A percentile compares a stretch with the other conserved stretches of the same genome.
Evolutionary conservation across 2,888 invertebrate genomes (phyloP).

Genomic region (Mechanitis mazaeus): DNA sequence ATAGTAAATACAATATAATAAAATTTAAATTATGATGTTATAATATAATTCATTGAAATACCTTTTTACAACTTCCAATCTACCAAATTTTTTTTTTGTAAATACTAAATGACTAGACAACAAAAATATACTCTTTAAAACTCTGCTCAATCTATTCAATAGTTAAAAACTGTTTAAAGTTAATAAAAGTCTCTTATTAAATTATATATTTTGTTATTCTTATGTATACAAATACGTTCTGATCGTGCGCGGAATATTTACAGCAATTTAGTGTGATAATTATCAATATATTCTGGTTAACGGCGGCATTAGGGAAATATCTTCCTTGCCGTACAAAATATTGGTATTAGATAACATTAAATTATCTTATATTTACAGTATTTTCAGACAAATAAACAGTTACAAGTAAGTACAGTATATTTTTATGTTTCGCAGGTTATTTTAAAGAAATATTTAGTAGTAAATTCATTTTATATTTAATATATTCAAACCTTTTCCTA

Average conservation of each 20-base stretch:
- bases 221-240: constrained; percentile 1
- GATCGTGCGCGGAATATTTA: constrained; percentile 46
- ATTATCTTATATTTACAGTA: constrained; percentile 10
- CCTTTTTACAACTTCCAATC: no score
- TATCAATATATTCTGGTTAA: constrained; percentile 67
- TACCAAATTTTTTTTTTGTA: no score
- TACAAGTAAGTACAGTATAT: background rate
- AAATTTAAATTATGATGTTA: no score
- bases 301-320: constrained; percentile 65
- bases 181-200: no score
- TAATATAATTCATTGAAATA: no score
- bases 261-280: constrained; percentile 53
- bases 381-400: background rate
- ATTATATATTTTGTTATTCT: constrained; percentile 1
- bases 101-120: no score
- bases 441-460: no score
- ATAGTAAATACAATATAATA: background rate
- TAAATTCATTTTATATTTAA: no score
- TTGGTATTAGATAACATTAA: constrained; percentile 36
- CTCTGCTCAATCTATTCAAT: no score
- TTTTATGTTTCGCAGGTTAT: background rate
- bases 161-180: no score
- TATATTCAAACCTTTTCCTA: no score
- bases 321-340: constrained; percentile 51
- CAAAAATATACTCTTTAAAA: no score